A percentile compares a stretch with the other conserved stretches of the same genome.
Evolutionary conservation across 2,797 vertebrate species (phyloP).

Genomic region (Aphelocoma californica): DNA sequence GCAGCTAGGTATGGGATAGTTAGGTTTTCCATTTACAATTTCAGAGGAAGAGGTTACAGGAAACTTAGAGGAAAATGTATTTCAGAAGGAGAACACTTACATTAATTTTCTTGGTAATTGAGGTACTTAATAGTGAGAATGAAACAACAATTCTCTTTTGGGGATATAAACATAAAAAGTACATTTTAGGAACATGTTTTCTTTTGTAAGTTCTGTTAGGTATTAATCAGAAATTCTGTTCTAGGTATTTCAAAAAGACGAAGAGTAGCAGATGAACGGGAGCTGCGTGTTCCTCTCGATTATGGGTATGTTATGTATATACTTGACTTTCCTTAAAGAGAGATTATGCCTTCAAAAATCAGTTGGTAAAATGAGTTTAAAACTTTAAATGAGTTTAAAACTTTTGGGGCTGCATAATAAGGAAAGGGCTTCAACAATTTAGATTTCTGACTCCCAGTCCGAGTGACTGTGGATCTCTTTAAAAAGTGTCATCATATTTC

Average conservation of each 20-base stretch:
- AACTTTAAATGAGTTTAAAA: not conserved
- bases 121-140: not conserved
- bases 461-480: not conserved
- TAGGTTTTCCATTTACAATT: not conserved
- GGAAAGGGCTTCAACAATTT: not conserved
- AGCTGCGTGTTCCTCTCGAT: constrained; percentile 87
- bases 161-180: not conserved
- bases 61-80: not conserved
- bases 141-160: not conserved
- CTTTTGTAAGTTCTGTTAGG: not conserved
- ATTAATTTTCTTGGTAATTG: not conserved
- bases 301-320: constrained; percentile 81
- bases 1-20: not conserved
- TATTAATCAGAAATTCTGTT: constrained; percentile 63
- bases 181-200: not conserved
- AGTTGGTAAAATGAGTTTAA: not conserved
- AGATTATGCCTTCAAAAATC: not conserved
- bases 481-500: not conserved
- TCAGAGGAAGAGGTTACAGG: not conserved
- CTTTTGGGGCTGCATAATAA: not conserved
- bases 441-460: not conserved
- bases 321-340: not conserved
- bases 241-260: constrained; percentile 84
- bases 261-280: constrained; percentile 87
- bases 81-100: not conserved